Evolutionary conservation across 2,113 vertebrate genomes (phyloP).

Genomic region (Planiliza haematocheilus): DNA sequence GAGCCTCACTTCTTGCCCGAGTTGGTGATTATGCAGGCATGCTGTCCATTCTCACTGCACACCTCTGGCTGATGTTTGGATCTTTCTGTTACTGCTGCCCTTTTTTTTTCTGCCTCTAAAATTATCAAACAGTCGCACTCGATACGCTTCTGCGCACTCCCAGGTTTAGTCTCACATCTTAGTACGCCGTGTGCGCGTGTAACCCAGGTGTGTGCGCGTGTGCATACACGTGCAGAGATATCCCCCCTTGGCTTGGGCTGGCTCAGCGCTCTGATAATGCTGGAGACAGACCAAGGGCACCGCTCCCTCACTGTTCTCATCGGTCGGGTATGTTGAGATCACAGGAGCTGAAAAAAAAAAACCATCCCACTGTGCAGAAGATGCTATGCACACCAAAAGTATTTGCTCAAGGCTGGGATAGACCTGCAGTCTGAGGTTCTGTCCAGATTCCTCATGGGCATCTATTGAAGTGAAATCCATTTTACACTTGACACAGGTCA

Average conservation of each 20-base stretch:
- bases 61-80: conserved; percentile 26
- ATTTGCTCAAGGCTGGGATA: conserved; percentile 15
- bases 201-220: conserved; percentile 18
- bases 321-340: conserved; percentile 45
- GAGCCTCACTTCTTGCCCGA: conserved; percentile 3
- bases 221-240: background rate
- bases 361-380: conserved; percentile 13
- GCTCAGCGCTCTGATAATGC: conserved; percentile 58
- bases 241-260: conserved; percentile 24
- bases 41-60: conserved; percentile 26
- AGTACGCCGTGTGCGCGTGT: background rate
- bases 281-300: conserved; percentile 63
- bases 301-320: conserved; percentile 47
- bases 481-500: conserved; percentile 43
- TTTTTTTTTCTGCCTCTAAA: too few relatives aligned
- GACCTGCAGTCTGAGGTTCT: conserved; percentile 21
- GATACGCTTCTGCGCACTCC: conserved; percentile 2
- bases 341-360: conserved; percentile 23
- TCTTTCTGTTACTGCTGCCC: too few relatives aligned
- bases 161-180: conserved; percentile 28
- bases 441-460: conserved; percentile 32
- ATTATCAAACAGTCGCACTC: too few relatives aligned
- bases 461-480: conserved; percentile 58
- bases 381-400: conserved; percentile 41
- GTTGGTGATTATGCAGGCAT: conserved; percentile 41